Percentiles rank a stretch among this genome's conserved stretches.
phyloP scores from a whole-genome alignment of 2,888 invertebrate species.

The Acronicta aceris region DNA sequence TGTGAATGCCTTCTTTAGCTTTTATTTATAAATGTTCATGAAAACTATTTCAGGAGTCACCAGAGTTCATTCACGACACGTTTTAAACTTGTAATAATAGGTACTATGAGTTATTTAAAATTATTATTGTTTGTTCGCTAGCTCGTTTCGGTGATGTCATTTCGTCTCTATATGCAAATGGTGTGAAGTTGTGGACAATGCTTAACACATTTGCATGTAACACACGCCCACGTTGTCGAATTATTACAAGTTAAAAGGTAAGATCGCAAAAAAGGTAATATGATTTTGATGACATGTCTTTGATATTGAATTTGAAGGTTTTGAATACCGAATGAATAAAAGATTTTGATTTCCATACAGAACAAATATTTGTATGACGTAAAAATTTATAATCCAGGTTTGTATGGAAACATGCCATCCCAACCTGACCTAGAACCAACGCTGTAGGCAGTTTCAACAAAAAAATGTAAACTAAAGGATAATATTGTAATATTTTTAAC shows the following conservation, averaged over 20 bases:
- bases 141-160: constrained; percentile 56
- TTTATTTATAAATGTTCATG: too few relatives aligned
- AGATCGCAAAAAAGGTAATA: constrained; percentile 4
- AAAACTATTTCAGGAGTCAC: constrained; percentile 7
- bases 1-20: too few relatives aligned
- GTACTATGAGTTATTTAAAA: constrained; percentile 25
- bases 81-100: constrained; percentile 1
- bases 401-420: too few relatives aligned
- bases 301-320: too few relatives aligned
- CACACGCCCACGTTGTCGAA: constrained; percentile 31
- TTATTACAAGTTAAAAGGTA: neutral
- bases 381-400: too few relatives aligned
- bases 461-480: too few relatives aligned
- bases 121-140: constrained; percentile 28
- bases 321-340: too few relatives aligned
- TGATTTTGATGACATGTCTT: neutral
- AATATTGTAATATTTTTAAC: too few relatives aligned
- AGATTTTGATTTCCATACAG: too few relatives aligned
- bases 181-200: constrained; percentile 44
- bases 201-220: constrained; percentile 41
- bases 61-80: constrained; percentile 19
- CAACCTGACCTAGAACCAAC: too few relatives aligned
- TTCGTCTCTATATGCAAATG: constrained; percentile 54
- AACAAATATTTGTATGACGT: too few relatives aligned
- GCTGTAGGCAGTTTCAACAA: too few relatives aligned